Evolutionary conservation across 2,797 vertebrate species (phyloP).

Genomic region (Serranus cabrilla): DNA sequence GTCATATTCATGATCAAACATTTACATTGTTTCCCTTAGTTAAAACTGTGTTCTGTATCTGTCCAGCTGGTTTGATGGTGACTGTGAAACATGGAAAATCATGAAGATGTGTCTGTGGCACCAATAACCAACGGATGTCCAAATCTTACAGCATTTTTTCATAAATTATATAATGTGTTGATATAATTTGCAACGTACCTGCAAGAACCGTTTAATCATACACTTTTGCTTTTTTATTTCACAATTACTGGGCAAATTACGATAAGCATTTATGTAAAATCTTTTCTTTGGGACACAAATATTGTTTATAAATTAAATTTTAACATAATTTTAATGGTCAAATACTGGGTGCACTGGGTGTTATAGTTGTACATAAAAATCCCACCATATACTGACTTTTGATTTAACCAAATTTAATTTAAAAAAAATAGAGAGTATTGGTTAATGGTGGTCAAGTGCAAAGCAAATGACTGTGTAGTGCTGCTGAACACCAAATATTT

Average conservation of each 20-base stretch:
- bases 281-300: background rate
- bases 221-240: background rate
- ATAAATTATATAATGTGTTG: conserved; percentile 17
- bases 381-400: too few species aligned
- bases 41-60: conserved; percentile 26
- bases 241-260: background rate
- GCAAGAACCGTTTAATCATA: background rate
- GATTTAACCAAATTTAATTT: too few species aligned
- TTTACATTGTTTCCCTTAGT: background rate
- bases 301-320: too few species aligned
- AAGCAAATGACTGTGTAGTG: background rate
- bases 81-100: conserved; percentile 27
- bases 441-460: too few species aligned
- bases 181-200: background rate
- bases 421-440: background rate
- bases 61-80: conserved; percentile 37
- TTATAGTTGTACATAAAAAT: too few species aligned
- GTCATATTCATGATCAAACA: background rate
- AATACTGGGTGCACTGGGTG: too few species aligned
- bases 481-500: background rate
- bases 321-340: too few species aligned
- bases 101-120: conserved; percentile 34
- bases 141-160: conserved; percentile 6
- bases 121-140: background rate
- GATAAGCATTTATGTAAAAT: background rate